Percentiles rank a stretch among this genome's conserved stretches.
Evolutionary conservation across 2,888 invertebrate species (phyloP).

Genomic region (Portevinia maculata): DNA sequence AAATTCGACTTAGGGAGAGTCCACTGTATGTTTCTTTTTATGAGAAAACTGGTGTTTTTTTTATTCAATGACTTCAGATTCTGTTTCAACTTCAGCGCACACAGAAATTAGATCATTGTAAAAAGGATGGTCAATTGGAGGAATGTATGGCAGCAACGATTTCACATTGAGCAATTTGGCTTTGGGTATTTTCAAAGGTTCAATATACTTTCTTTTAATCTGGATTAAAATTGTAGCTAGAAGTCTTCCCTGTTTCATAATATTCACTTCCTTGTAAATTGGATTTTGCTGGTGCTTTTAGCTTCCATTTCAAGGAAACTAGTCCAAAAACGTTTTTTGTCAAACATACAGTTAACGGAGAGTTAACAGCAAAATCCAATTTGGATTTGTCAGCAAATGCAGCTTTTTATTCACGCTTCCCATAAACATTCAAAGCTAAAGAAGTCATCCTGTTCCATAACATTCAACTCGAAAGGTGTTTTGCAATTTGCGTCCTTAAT

Average conservation of each 20-base stretch:
- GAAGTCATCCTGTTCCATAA: conserved; percentile 25
- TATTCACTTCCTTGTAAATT: conserved; percentile 11
- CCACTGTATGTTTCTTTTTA: too few species aligned
- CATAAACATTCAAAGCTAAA: conserved; percentile 15
- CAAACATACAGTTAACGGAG: conserved; percentile 8
- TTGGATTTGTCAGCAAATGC: conserved; percentile 8
- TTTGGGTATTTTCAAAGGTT: conserved; percentile 17
- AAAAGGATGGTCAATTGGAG: conserved; percentile 4
- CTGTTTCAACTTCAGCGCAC: too few species aligned
- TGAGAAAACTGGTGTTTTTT: too few species aligned
- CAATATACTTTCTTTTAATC: conserved; percentile 18
- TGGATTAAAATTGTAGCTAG: conserved; percentile 7
- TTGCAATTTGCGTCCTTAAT: conserved; percentile 29
- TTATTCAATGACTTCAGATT: too few species aligned
- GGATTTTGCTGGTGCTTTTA: conserved; percentile 9
- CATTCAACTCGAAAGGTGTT: conserved; percentile 5
- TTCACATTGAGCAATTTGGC: conserved; percentile 5
- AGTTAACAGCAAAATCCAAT: conserved; percentile 9
- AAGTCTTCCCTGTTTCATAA: conserved; percentile 18
- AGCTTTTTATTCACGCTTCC: conserved; percentile 9
- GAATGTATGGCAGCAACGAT: conserved; percentile 7
- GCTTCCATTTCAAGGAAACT: too few species aligned
- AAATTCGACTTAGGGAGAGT: too few species aligned
- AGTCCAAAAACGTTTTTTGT: conserved; percentile 20
- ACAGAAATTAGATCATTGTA: too few species aligned